Evolutionary conservation across 2,797 vertebrate genomes (phyloP), one percentile per base, ranked within the genome.

Genomic region (Leptatherina wallacei): DNA sequence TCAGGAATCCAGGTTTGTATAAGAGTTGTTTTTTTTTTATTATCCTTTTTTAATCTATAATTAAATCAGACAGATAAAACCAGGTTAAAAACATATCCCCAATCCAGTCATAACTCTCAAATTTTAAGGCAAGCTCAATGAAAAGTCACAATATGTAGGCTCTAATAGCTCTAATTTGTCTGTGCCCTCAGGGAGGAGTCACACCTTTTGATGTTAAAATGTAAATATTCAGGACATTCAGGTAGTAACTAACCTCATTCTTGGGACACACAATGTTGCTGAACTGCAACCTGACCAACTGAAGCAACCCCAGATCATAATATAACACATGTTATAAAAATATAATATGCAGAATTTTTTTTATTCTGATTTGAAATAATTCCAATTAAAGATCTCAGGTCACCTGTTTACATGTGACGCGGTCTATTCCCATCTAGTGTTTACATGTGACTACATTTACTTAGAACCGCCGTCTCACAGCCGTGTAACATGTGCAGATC

Each of bases 1-100:
- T 97, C 97, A 0, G 98, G 98, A 84, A 98, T 99, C 67, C 98
- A 99, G 97, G 98, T 99, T 74, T 52, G 89, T 75, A 10, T 1
- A 20, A 54, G 24, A 33, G 14, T 35, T 22, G 6, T 47, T 2
- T 29, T 4, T 20, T 35, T 22, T 55, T 11, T 7, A 14, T 52
- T 20, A 20, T 47, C 20, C 1, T 8, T 32, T 56, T 16, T 32
- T 30, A 18, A 56, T 56, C 16, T 16, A 30, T 56, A 30, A 30
- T 14, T 30, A 32, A 49, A 22, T 49, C n/a, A 22, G 20, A 49
- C n/a, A 22, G 27, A 55, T 32, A 18, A 30, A 56, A 29, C 7
- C 29, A 30, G 16, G 29, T 56, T 56, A 16, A 62, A 44, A 61
- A 29, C 9, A 12, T 29, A 10, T 10, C 42, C 12, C 27, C 16